A percentile compares a stretch with the other conserved stretches of the same genome.
Evolutionary conservation across 2,888 invertebrate genomes (phyloP).

Genomic region (Lysandra bellargus): DNA sequence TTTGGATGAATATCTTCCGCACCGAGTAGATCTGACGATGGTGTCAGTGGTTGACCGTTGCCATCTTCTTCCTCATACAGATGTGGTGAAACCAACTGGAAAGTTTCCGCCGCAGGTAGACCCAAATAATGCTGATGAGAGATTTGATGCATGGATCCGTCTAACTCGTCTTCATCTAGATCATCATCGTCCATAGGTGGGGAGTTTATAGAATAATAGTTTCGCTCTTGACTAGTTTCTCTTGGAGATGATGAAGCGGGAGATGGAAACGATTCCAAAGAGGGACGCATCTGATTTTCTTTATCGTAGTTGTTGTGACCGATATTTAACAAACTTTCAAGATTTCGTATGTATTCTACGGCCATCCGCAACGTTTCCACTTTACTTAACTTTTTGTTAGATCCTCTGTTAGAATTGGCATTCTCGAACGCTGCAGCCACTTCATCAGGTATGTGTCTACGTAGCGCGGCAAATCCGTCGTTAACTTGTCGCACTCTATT

Average conservation of each 20-base stretch:
- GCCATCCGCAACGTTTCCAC: slow-evolving; percentile 95
- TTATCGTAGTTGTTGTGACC: slow-evolving; percentile 77
- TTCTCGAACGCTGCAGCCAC: slow-evolving; percentile 86
- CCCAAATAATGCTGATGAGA: slow-evolving; percentile 81
- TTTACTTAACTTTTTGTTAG: slow-evolving; percentile 90
- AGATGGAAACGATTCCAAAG: slow-evolving; percentile 75
- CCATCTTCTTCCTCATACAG: slow-evolving; percentile 84
- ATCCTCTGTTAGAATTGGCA: slow-evolving; percentile 83
- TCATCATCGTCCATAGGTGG: slow-evolving; percentile 73
- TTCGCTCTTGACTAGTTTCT: slow-evolving; percentile 78
- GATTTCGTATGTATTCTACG: slow-evolving; percentile 92
- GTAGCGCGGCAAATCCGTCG: slow-evolving; percentile 92
- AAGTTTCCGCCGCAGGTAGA: slow-evolving; percentile 81
- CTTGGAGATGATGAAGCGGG: slow-evolving; percentile 75
- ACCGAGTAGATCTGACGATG: slow-evolving; percentile 70
- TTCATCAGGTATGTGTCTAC: slow-evolving; percentile 92
- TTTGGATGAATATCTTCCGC: slow-evolving; percentile 76
- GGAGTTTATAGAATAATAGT: slow-evolving; percentile 69
- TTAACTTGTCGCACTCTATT: slow-evolving; percentile 96
- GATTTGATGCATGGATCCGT: slow-evolving; percentile 66
- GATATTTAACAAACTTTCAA: slow-evolving; percentile 87
- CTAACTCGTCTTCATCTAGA: slow-evolving; percentile 70
- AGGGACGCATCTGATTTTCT: slow-evolving; percentile 64
- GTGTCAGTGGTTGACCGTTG: slow-evolving; percentile 75
- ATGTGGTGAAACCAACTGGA: slow-evolving; percentile 81